Conservation (phyloP, 1,140 invertebrate genomes). For the Bombus haemorrhoidalis region DNA sequence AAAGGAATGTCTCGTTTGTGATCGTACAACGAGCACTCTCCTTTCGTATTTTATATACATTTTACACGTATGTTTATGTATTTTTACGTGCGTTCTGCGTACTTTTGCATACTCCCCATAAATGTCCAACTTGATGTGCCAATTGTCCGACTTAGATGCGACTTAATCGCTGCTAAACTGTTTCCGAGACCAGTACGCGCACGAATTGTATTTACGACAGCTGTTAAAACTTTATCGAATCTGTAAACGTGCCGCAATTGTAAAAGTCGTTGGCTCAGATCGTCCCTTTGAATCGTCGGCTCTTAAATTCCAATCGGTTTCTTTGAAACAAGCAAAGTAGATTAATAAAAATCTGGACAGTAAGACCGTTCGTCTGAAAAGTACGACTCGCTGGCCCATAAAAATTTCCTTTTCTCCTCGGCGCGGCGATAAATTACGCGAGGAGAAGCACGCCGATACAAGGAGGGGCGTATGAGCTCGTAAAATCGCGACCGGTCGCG, state of each 20-base stretch:
- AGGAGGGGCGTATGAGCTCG: conserved; percentile 25
- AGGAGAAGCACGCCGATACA: not conserved
- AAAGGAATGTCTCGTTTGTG: not conserved
- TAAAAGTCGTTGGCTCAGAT: not conserved
- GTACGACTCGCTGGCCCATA: not conserved
- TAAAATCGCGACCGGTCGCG: conserved; percentile 30
- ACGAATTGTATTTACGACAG: not conserved
- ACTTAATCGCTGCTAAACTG: no score
- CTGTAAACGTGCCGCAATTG: not conserved
- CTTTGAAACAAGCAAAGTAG: not conserved
- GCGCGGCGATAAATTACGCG: conserved; percentile 44
- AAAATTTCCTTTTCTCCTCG: conserved; percentile 34
- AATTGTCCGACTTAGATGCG: no score
- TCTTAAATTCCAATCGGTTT: not conserved
- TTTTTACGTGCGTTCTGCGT: no score
- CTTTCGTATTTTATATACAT: no score
- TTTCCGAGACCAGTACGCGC: no score
- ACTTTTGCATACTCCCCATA: no score
- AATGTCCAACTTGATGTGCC: no score
- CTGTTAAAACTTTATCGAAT: not conserved
- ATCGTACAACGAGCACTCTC: not conserved
- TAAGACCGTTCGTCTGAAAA: not conserved
- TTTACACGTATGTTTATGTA: no score
- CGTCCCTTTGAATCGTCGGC: not conserved
- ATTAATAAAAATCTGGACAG: not conserved